phyloP scores from a whole-genome alignment of 2,888 invertebrate species.

The Andricus quercusramuli region DNA sequence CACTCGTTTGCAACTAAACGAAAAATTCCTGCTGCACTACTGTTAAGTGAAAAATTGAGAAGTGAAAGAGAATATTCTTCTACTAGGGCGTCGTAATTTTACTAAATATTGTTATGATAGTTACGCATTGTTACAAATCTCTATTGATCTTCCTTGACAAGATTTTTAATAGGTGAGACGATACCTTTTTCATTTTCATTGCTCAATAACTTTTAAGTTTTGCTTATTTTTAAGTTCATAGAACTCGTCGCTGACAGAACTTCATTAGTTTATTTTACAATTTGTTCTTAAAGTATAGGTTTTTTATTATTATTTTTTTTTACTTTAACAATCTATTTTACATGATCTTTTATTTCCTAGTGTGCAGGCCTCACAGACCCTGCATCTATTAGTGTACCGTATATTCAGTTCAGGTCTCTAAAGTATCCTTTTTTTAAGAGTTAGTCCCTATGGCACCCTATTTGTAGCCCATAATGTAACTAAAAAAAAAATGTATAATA shows the following conservation, averaged over 20 bases:
- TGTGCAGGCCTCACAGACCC: neutral
- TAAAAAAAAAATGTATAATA: too few species aligned
- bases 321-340: neutral
- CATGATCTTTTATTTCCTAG: neutral
- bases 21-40: constrained; percentile 23
- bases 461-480: too few species aligned
- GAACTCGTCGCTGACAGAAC: neutral
- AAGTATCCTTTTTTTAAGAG: too few species aligned
- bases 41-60: constrained; percentile 44
- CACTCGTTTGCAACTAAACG: constrained; percentile 25
- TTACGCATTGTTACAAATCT: constrained; percentile 33
- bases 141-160: neutral
- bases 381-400: too few species aligned
- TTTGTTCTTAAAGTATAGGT: neutral
- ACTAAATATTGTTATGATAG: constrained; percentile 62
- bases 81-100: constrained; percentile 72
- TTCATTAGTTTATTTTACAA: neutral
- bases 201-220: constrained; percentile 50
- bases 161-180: constrained; percentile 11
- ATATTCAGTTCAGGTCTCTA: too few species aligned
- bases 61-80: constrained; percentile 71
- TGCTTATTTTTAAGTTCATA: constrained; percentile 40
- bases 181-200: constrained; percentile 48
- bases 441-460: too few species aligned
- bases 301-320: neutral